Percentiles rank a stretch among this genome's conserved stretches.
phyloP scores from a whole-genome alignment of 2,888 invertebrate species.

The Congeria kusceri region DNA sequence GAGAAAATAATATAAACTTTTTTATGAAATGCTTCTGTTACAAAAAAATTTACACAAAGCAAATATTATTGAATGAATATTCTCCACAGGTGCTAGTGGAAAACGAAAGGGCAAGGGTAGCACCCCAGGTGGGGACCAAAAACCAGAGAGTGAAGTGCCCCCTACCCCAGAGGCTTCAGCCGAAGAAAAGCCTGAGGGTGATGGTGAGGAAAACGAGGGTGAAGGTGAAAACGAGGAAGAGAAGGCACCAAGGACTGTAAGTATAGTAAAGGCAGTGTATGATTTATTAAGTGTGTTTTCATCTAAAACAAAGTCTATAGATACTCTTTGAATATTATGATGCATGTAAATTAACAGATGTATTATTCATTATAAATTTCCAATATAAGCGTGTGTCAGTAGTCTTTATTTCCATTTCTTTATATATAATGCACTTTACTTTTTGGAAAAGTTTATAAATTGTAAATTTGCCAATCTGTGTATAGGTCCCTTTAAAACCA shows the following conservation, averaged over 20 bases:
- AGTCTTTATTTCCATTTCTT: no score
- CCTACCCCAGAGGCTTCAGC: conserved; percentile 50
- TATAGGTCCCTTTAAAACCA: no score
- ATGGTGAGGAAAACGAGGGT: conserved; percentile 58
- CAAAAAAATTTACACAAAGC: not conserved
- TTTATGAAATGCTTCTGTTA: not conserved
- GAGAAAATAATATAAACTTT: not conserved
- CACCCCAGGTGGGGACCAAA: conserved; percentile 61
- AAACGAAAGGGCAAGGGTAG: conserved; percentile 48
- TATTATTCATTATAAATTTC: no score
- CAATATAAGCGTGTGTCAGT: no score
- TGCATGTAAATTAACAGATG: no score
- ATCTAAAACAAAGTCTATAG: no score
- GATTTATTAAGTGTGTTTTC: not conserved
- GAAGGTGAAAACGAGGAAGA: conserved; percentile 73
- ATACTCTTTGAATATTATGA: no score
- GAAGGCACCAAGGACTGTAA: conserved; percentile 76
- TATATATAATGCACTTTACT: no score
- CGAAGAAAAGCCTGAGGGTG: conserved; percentile 54
- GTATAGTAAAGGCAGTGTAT: conserved; percentile 4
- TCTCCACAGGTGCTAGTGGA: conserved; percentile 14
- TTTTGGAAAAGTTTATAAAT: no score
- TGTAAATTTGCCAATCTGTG: no score
- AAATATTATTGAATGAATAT: not conserved
- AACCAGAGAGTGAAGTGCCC: conserved; percentile 63